phyloP scores from a whole-genome alignment of 2,888 invertebrate species.

The Dorcus parallelipipedus region DNA sequence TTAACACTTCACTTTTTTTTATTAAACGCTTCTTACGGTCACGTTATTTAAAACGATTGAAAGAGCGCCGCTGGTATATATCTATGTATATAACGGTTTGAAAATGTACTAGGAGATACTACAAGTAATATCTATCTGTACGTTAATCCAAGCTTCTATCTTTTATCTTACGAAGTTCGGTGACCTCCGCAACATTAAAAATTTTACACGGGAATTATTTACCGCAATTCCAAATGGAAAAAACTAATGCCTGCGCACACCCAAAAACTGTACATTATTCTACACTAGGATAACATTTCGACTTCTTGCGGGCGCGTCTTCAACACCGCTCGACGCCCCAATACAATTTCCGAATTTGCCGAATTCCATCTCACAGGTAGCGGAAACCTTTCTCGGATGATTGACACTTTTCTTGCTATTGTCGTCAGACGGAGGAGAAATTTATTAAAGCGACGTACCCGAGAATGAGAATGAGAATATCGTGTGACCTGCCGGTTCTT shows the following conservation, averaged over 20 bases:
- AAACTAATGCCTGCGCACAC: background rate
- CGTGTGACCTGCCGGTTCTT: background rate
- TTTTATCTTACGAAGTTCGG: slow-evolving; percentile 5
- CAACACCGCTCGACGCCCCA: too few species aligned
- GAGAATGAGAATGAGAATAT: too few species aligned
- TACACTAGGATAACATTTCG: background rate
- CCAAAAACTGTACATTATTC: background rate
- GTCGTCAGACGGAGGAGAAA: too few species aligned
- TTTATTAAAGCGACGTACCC: too few species aligned
- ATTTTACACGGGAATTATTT: background rate
- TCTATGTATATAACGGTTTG: slow-evolving; percentile 2
- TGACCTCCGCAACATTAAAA: background rate
- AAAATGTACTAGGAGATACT: slow-evolving; percentile 2
- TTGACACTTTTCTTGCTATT: too few species aligned
- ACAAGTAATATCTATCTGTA: background rate
- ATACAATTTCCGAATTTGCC: slow-evolving; percentile 1
- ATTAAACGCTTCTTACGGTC: too few species aligned
- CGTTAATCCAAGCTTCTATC: background rate
- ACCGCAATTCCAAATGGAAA: background rate
- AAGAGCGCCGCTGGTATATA: too few species aligned
- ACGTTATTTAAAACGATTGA: too few species aligned
- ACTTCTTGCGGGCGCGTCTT: too few species aligned
- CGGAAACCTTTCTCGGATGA: too few species aligned
- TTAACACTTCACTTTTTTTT: too few species aligned
- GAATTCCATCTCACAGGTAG: slow-evolving; percentile 11